A percentile compares a stretch with the other conserved stretches of the same genome.
Evolutionary conservation across 2,888 invertebrate species (phyloP).

Genomic region (Caenorhabditis drosophilae): DNA sequence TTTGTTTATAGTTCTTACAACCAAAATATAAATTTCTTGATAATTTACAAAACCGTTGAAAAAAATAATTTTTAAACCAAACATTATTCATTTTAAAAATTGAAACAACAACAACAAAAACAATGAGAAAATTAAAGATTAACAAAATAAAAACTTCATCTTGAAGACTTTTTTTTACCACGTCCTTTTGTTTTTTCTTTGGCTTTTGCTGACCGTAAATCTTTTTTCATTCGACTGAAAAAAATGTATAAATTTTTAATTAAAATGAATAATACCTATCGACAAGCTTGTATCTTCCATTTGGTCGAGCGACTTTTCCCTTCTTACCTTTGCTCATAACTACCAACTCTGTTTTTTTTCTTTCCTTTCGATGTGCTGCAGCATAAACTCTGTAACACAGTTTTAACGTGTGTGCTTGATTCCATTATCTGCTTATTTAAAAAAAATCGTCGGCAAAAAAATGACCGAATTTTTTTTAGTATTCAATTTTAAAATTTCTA

Average conservation of each 20-base stretch:
- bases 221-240: slow-evolving; percentile 54
- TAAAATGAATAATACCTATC: slow-evolving; percentile 34
- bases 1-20: too few species aligned
- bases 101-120: slow-evolving; percentile 1
- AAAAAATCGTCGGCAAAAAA: neutral
- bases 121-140: neutral
- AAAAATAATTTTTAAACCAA: too few species aligned
- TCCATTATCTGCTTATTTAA: slow-evolving; percentile 1
- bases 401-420: neutral
- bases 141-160: neutral
- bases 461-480: too few species aligned
- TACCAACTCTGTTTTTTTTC: slow-evolving; percentile 88
- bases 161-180: slow-evolving; percentile 28
- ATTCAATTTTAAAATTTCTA: too few species aligned
- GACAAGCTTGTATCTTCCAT: slow-evolving; percentile 62
- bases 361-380: slow-evolving; percentile 74
- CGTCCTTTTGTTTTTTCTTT: slow-evolving; percentile 54
- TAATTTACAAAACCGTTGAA: too few species aligned
- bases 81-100: too few species aligned
- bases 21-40: too few species aligned
- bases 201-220: slow-evolving; percentile 40
- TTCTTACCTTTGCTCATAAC: slow-evolving; percentile 81
- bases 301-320: slow-evolving; percentile 54
- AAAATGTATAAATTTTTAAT: neutral
- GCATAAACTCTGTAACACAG: slow-evolving; percentile 80